These are phyloP conservation scores for Blastobasis lacticolella DNA, from an alignment of 2,888 invertebrate species.

Conservation along the genomic window DNA sequence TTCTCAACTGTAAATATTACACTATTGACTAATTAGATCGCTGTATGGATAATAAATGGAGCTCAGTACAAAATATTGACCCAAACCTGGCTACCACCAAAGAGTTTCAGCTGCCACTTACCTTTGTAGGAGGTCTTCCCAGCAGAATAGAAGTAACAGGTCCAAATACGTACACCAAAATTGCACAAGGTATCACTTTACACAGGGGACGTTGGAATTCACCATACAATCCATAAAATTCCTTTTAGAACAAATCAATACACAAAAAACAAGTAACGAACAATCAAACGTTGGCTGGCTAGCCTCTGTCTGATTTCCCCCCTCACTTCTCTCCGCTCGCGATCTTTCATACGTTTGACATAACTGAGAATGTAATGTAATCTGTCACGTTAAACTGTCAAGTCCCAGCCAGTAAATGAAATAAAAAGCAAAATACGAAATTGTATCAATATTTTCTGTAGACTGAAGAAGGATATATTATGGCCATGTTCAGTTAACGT, in stretches of 20 bases:
- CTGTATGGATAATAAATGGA: no score
- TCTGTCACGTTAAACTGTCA: not conserved
- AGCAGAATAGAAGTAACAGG: not conserved
- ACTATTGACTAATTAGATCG: no score
- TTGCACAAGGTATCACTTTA: not conserved
- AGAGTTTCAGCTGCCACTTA: not conserved
- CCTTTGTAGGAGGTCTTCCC: constrained; percentile 3
- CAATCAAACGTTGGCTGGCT: constrained; percentile 13
- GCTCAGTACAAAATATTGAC: no score
- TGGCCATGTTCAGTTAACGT: no score
- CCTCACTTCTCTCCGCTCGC: constrained; percentile 2
- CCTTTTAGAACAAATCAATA: constrained; percentile 27
- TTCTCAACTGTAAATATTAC: no score
- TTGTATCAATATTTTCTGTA: no score
- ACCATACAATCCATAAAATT: constrained; percentile 9
- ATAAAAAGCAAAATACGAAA: no score
- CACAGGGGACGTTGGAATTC: constrained; percentile 4
- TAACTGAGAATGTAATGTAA: not conserved
- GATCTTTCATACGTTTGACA: not conserved
- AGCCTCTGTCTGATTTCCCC: no score
- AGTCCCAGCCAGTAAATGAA: not conserved
- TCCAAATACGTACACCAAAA: not conserved
- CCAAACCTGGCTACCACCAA: no score
- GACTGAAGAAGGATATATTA: no score
- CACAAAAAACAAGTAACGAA: constrained; percentile 32